Evolutionary conservation across 1,140 invertebrate genomes (phyloP).

Genomic region (Lordiphosa clarofinis): DNA sequence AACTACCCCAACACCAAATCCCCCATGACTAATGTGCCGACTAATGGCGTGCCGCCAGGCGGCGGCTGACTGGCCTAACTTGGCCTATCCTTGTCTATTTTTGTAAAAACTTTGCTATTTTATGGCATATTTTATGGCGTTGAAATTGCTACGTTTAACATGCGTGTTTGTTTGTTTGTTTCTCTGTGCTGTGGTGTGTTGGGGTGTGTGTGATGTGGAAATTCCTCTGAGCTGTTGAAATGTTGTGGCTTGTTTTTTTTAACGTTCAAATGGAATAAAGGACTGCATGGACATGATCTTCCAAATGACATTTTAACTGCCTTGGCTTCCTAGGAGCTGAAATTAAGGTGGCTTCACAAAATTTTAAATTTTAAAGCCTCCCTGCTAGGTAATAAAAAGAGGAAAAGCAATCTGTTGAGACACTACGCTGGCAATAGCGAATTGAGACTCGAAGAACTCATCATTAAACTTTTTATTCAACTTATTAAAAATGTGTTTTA

Average conservation of each 20-base stretch:
- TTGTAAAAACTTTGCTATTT: constrained; percentile 56
- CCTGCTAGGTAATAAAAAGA: no score
- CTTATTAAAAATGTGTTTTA: no score
- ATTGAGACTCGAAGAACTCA: no score
- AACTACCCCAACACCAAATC: constrained; percentile 17
- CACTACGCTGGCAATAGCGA: no score
- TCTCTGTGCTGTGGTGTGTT: not conserved
- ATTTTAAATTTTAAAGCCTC: no score
- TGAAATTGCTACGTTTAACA: constrained; percentile 60
- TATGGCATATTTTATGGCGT: constrained; percentile 75
- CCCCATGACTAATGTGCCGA: constrained; percentile 65
- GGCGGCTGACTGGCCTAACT: constrained; percentile 16
- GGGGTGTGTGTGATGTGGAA: constrained; percentile 3
- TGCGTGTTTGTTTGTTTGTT: constrained; percentile 19
- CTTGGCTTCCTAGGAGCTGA: no score
- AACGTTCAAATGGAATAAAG: constrained; percentile 3
- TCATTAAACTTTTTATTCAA: no score
- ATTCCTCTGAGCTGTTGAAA: constrained; percentile 19
- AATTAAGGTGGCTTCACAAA: no score
- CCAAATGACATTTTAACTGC: constrained; percentile 1
- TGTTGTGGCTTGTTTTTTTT: not conserved
- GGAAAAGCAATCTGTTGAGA: no score
- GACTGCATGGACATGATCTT: constrained; percentile 6
- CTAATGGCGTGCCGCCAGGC: constrained; percentile 62
- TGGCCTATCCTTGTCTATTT: constrained; percentile 52